Percentiles rank a stretch among this genome's conserved stretches.
These are phyloP conservation scores for Zaprionus taronus DNA, from an alignment of 1,140 invertebrate species.

Conservation along the genomic window DNA sequence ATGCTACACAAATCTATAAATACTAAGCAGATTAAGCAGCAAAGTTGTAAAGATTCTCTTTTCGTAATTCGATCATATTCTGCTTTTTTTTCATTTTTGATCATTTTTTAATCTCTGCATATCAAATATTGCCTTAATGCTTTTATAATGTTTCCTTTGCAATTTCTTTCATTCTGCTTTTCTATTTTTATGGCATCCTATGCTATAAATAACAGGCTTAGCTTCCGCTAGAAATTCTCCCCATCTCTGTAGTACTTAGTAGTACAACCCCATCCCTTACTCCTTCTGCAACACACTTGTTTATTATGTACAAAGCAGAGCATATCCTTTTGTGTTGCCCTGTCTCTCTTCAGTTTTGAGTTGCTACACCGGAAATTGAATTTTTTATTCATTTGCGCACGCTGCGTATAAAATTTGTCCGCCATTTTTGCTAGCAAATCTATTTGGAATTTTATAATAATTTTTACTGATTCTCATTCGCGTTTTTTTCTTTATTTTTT, in stretches of 20 bases:
- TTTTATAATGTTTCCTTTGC: too few species aligned
- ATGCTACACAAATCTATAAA: neutral
- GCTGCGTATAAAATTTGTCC: slow-evolving; percentile 17
- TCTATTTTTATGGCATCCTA: neutral
- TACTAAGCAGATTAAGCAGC: too few species aligned
- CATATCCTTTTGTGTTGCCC: neutral
- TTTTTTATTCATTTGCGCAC: slow-evolving; percentile 49
- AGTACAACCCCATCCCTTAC: too few species aligned
- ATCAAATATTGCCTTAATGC: neutral
- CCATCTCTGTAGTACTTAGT: neutral
- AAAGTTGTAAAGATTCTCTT: too few species aligned
- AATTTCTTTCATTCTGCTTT: neutral
- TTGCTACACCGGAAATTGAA: slow-evolving; percentile 64
- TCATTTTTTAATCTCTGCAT: neutral
- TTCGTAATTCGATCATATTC: too few species aligned
- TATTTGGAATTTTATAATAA: slow-evolving; percentile 19
- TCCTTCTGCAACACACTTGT: neutral
- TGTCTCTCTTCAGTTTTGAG: slow-evolving; percentile 18
- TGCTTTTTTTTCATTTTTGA: too few species aligned
- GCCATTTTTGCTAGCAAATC: neutral
- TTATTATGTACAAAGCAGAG: slow-evolving; percentile 30
- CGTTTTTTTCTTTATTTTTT: neutral
- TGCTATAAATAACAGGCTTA: neutral
- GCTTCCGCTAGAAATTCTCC: neutral
- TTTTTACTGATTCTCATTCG: neutral